These are phyloP conservation scores for Pachyseris speciosa DNA, from an alignment of 64 coral and sea anemone genomes.

Conservation along the genomic window DNA sequence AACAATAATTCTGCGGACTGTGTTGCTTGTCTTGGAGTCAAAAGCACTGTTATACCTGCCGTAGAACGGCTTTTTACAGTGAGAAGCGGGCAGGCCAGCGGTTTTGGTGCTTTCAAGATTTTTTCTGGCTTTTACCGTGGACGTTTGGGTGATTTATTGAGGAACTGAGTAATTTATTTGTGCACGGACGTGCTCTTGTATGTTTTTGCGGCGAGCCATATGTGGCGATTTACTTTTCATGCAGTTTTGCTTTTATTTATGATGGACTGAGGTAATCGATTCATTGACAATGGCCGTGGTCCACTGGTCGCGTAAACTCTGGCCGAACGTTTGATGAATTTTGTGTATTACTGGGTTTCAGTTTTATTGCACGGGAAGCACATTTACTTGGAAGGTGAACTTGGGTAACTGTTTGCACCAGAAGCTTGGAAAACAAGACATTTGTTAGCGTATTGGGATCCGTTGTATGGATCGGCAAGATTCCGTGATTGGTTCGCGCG, in stretches of 20 bases:
- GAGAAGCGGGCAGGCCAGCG: conserved; percentile 65
- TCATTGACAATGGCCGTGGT: conserved; percentile 92
- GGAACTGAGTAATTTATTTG: conserved; percentile 53
- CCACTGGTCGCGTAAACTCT: conserved; percentile 73
- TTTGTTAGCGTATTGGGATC: conserved; percentile 61
- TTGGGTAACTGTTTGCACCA: not conserved
- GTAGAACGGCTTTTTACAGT: conserved; percentile 71
- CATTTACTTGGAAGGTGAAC: conserved; percentile 12
- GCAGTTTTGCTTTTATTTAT: conserved; percentile 91
- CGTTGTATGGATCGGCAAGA: conserved; percentile 85
- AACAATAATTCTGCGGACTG: conserved; percentile 27
- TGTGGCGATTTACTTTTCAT: conserved; percentile 73
- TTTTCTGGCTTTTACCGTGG: conserved; percentile 72
- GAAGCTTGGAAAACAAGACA: not conserved
- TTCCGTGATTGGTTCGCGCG: conserved; percentile 92
- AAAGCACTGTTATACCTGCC: conserved; percentile 61
- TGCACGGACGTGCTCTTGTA: conserved; percentile 62
- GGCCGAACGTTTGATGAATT: conserved; percentile 87
- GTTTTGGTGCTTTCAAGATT: conserved; percentile 73
- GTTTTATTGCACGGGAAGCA: conserved; percentile 37
- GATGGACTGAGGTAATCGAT: conserved; percentile 97
- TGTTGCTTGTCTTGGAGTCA: conserved; percentile 27
- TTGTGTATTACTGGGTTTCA: conserved; percentile 6
- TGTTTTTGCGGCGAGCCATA: conserved; percentile 73
- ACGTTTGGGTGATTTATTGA: conserved; percentile 68